Base-by-base conservation (phyloP, 2,797 vertebrate species). In the Chaetophractus vellerosus region DNA sequence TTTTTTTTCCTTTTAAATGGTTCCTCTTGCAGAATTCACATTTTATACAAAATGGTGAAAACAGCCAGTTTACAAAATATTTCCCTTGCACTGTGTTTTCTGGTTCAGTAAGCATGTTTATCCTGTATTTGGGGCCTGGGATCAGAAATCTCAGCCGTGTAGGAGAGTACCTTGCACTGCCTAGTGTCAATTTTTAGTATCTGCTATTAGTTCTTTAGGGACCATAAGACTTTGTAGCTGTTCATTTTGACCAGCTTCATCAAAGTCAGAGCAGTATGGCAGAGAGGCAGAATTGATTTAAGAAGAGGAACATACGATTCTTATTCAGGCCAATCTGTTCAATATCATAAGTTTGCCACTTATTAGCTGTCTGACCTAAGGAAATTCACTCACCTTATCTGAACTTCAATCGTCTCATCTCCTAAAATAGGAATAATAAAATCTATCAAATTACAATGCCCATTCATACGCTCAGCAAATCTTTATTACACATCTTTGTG, bases 201-300 rank as follows among this genome's bases (percentile, higher is more conserved):
- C 75, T 48, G 1, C 57, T 61, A 1, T 72, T 83, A 55, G 16
- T 72, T 93, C 52, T 75, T 85, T 38, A 90, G 90, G 86, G 80
- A n/a, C n/a, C 36, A 45, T 63, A 64, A 88, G 71, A 50, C 28
- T 59, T 28, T 85, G 36, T 66, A 76, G 52, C 50, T 80, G 26
- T 57, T 90, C 33, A 16, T 76, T 83, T 87, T 55, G 24, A 57
- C n/a, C 38, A 69, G 15, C 74, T 88, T 95, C 41, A 33, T 38
- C 52, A 84, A 24, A 36, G 2, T 80, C 89, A 81, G 21, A 21
- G 45, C 9, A 9, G 5, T 61, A 6, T 21, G 88, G 33, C 71
- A 48, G 64, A 45, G 33, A 63, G 50, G 24, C 8, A 14, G 38
- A 15, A 12, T 10, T 88, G 57, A 74, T n/a, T 83, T 69, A 69